phyloP scores from a whole-genome alignment of 2,797 vertebrate species.

The Smutsia temminckii region DNA sequence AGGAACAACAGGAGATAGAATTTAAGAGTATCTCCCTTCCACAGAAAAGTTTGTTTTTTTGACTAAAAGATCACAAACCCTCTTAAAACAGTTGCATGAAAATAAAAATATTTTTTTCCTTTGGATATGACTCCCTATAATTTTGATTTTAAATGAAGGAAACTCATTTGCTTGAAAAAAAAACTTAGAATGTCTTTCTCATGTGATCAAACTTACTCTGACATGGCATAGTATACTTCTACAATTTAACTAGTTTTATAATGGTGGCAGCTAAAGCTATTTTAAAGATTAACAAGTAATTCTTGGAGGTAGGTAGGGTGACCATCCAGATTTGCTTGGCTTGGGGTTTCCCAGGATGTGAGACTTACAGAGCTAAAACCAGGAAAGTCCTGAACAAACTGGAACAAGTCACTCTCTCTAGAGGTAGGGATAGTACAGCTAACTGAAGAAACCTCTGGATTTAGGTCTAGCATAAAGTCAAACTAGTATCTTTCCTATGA shows the following conservation, averaged over 20 bases:
- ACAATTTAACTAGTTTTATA: background rate
- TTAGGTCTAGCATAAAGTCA: conserved; percentile 13
- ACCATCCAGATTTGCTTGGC: background rate
- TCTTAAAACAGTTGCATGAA: background rate
- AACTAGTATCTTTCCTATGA: conserved; percentile 8
- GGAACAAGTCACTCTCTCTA: background rate
- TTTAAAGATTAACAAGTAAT: conserved; percentile 8
- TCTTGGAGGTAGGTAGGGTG: background rate
- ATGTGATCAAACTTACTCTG: background rate
- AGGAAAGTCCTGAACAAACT: background rate
- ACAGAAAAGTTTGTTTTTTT: conserved; percentile 42
- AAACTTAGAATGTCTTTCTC: background rate
- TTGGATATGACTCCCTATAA: background rate
- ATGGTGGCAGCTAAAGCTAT: background rate
- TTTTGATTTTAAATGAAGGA: conserved; percentile 3
- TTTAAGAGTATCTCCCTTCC: background rate
- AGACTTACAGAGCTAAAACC: background rate
- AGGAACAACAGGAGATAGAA: background rate
- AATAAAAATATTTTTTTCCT: conserved; percentile 7
- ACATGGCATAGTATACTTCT: background rate
- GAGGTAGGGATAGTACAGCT: background rate
- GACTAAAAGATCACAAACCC: background rate
- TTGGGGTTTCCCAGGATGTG: background rate
- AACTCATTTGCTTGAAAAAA: background rate
- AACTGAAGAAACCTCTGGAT: background rate